phyloP scores from a whole-genome alignment of 1,140 invertebrate genomes.

The Chrysopa pallens region DNA sequence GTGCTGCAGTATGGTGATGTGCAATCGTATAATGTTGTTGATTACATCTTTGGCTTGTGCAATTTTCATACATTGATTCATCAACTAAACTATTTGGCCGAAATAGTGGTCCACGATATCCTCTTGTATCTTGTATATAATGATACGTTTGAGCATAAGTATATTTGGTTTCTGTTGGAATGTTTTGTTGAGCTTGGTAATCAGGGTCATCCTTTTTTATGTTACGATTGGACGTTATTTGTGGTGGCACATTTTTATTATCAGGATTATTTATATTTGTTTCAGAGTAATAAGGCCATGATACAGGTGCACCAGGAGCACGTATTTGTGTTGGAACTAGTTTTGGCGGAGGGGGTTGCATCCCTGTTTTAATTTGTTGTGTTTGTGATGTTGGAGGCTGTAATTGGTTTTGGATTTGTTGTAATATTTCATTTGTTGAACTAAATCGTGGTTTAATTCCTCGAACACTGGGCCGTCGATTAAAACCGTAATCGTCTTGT shows the following conservation, averaged over 20 bases:
- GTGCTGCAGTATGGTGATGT: constrained; percentile 12
- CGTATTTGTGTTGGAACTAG: constrained; percentile 13
- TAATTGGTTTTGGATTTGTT: constrained; percentile 57
- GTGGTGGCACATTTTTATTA: constrained; percentile 3
- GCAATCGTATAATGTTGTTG: neutral
- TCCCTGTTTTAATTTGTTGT: constrained; percentile 5
- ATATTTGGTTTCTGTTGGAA: neutral
- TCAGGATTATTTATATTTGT: constrained; percentile 23
- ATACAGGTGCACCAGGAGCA: constrained; percentile 27
- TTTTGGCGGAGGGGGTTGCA: constrained; percentile 26
- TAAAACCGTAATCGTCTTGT: constrained; percentile 76
- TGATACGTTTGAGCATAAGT: neutral
- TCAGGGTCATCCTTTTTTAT: neutral
- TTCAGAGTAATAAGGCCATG: constrained; percentile 44
- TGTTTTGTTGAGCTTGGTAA: neutral
- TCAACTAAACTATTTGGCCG: neutral
- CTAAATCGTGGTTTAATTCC: constrained; percentile 56
- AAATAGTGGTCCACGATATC: neutral
- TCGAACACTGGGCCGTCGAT: constrained; percentile 65
- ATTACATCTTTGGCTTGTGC: constrained; percentile 3
- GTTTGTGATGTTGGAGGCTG: constrained; percentile 27
- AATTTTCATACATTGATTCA: neutral
- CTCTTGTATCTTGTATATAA: neutral
- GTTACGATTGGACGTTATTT: neutral
- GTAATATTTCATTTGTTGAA: constrained; percentile 60